Percentiles rank a stretch among this genome's conserved stretches.
Evolutionary conservation across 2,888 invertebrate species (phyloP).

Genomic region (Choreutis nemorana): DNA sequence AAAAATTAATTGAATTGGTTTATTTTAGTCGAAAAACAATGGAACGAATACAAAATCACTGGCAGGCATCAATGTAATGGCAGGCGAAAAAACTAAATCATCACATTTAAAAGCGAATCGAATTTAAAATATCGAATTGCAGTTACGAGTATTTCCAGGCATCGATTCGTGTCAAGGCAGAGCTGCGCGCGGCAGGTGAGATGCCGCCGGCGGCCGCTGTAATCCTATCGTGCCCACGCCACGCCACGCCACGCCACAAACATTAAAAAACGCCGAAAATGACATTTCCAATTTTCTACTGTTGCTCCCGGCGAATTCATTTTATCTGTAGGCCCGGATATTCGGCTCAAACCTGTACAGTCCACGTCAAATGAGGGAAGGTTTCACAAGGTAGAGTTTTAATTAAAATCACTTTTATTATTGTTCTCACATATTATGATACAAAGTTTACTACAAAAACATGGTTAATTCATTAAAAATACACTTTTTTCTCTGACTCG

Average conservation of each 20-base stretch:
- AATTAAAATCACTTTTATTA: no score
- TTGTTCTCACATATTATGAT: no score
- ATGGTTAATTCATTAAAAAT: no score
- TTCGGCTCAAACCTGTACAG: conserved; percentile 44
- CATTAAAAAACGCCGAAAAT: conserved; percentile 67
- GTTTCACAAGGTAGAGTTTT: no score
- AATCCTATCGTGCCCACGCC: conserved; percentile 12
- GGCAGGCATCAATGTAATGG: neutral
- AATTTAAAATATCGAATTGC: conserved; percentile 32
- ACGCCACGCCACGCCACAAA: conserved; percentile 45
- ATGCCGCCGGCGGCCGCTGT: conserved; percentile 26
- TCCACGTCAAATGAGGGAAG: no score
- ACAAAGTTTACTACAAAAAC: no score
- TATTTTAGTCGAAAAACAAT: no score
- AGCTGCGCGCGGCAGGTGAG: conserved; percentile 32
- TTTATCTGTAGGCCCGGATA: conserved; percentile 60
- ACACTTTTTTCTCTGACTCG: no score
- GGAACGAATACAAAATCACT: no score
- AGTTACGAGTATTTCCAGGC: conserved; percentile 36
- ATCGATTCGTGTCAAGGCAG: conserved; percentile 39
- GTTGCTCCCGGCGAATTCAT: conserved; percentile 57
- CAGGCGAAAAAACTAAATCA: neutral
- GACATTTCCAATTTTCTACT: conserved; percentile 69
- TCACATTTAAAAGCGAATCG: neutral
- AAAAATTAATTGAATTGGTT: no score